These are phyloP conservation scores for Agapostemon virescens DNA, from an alignment of 2,888 invertebrate genomes.

Conservation along the genomic window DNA sequence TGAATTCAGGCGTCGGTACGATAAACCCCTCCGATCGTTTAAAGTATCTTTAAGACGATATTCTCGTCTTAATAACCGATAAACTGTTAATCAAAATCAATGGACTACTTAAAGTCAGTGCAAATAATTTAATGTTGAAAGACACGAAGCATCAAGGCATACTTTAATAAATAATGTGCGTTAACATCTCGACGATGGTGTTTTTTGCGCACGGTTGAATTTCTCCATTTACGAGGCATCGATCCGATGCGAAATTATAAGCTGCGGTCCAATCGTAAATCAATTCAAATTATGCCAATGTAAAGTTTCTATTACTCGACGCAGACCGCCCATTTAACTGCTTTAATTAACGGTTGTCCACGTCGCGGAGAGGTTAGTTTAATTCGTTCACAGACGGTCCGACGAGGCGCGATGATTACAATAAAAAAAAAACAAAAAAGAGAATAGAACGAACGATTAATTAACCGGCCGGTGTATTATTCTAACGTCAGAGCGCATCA, in stretches of 20 bases:
- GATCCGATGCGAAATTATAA: neutral
- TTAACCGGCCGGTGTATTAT: neutral
- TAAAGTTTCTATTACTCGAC: conserved; percentile 10
- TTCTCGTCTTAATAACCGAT: too few species aligned
- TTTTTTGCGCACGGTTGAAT: neutral
- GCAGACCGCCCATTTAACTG: neutral
- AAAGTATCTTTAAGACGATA: too few species aligned
- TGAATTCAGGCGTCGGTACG: too few species aligned
- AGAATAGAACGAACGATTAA: conserved; percentile 1
- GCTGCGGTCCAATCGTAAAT: conserved; percentile 2
- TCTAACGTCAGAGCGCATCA: conserved; percentile 18
- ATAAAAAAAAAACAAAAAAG: conserved; percentile 7
- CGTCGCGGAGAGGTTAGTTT: neutral
- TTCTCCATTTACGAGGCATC: neutral
- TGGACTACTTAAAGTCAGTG: neutral
- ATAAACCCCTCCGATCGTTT: too few species aligned
- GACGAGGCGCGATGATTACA: neutral
- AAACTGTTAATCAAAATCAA: too few species aligned
- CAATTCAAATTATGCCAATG: conserved; percentile 10
- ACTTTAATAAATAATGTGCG: neutral
- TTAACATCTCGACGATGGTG: neutral
- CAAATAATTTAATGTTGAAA: neutral
- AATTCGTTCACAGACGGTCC: neutral
- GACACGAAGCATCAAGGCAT: neutral
- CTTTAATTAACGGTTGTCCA: conserved; percentile 1